Evolutionary conservation across 2,113 vertebrate genomes (phyloP).

Genomic region (Calcarius ornatus): DNA sequence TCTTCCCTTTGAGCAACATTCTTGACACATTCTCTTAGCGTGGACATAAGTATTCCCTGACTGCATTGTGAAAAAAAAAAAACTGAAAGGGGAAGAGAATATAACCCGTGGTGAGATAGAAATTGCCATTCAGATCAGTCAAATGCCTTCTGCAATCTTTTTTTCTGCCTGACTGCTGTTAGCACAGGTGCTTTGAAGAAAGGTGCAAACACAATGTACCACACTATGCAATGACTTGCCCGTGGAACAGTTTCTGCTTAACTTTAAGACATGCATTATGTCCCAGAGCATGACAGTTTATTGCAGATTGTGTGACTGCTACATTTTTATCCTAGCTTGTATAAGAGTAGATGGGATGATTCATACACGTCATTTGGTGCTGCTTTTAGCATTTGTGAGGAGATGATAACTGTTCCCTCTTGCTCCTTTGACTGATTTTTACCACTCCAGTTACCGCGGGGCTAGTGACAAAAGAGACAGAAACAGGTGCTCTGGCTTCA

Average conservation of each 20-base stretch:
- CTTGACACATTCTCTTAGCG: background rate
- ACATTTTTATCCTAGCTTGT: slow-evolving; percentile 14
- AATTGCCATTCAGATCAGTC: background rate
- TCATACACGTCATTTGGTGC: slow-evolving; percentile 13
- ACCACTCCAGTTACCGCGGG: background rate
- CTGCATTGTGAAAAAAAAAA: background rate
- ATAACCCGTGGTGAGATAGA: background rate
- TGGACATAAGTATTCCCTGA: background rate
- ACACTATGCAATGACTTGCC: background rate
- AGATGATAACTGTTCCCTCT: background rate
- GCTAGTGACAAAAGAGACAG: background rate
- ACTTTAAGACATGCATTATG: background rate
- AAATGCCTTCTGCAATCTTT: background rate
- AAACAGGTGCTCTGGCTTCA: background rate
- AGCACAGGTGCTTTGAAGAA: background rate
- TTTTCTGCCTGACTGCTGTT: background rate
- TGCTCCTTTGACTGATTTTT: background rate
- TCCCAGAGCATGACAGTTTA: background rate
- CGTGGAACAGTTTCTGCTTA: background rate
- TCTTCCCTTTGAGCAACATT: background rate
- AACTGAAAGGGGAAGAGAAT: background rate
- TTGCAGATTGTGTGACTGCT: background rate
- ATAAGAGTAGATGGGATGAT: background rate
- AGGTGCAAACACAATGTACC: background rate
- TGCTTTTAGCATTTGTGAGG: slow-evolving; percentile 26